phyloP scores from a whole-genome alignment of 2,888 invertebrate species.

The Pollenia labialis region DNA sequence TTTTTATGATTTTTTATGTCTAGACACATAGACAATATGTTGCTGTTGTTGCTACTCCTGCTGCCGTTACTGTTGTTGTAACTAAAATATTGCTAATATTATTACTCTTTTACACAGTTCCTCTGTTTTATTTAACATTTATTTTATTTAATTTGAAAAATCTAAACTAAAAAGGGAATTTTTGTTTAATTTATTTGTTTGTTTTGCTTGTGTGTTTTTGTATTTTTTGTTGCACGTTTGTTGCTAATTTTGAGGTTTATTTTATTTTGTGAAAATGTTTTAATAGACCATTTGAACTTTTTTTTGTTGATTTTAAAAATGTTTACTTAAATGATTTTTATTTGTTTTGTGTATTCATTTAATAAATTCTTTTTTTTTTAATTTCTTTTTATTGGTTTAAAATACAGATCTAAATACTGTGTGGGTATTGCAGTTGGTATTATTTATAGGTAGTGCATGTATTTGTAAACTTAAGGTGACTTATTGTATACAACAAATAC shows the following conservation, averaged over 20 bases:
- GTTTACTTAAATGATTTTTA: neutral
- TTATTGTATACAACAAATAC: too few relatives aligned
- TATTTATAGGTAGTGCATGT: too few relatives aligned
- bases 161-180: conserved; percentile 40
- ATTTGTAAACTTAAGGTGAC: too few relatives aligned
- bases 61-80: conserved; percentile 35
- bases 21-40: conserved; percentile 72
- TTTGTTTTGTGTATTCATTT: conserved; percentile 29
- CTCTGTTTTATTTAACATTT: conserved; percentile 43
- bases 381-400: conserved; percentile 33
- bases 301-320: conserved; percentile 1
- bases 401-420: neutral
- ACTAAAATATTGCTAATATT: conserved; percentile 69
- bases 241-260: conserved; percentile 57
- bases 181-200: neutral
- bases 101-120: conserved; percentile 45
- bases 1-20: conserved; percentile 71
- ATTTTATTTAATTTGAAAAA: conserved; percentile 29
- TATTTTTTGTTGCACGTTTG: neutral
- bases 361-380: conserved; percentile 38
- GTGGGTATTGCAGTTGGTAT: neutral
- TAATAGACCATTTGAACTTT: conserved; percentile 41
- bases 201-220: neutral
- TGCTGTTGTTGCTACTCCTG: conserved; percentile 24
- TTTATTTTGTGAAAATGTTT: conserved; percentile 40